Base-by-base conservation (phyloP, 1,140 invertebrate species). In the Archegozetes longisetosus region DNA sequence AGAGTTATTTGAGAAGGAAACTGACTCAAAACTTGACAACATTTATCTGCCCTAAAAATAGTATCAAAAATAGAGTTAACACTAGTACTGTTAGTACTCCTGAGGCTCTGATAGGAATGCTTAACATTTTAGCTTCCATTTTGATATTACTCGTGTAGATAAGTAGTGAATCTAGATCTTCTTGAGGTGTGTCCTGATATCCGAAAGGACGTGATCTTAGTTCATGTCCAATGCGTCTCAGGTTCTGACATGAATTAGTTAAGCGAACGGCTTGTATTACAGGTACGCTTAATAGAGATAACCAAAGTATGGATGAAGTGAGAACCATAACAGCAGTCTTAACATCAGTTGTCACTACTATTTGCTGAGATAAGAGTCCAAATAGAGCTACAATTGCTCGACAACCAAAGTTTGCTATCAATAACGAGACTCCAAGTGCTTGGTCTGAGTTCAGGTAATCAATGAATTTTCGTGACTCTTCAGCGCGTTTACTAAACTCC, bases 101-200 rank as follows among this genome's bases (percentile, higher is more conserved):
- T 1, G 62, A 57, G 24, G 54, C 22, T 28, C 51, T 22, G 2
- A 64, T 53, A 48, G 63, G 61, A 23, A 63, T 52, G 17, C 53
- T n/a, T 3, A 83, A 84, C 1, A 87, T 70, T 70, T 80, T 80
- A 1, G 84, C 84, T 59, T 78, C 78, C 70, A 87, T 80, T 66
- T 79, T 78, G 58, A 88, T 73, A 3, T 81, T 82, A 3, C 83
- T 82, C 2, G 84, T 80, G 68, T 83, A 87, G 27, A 85, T 70
- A n/a, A 88, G 73, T 62, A 86, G 78, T 1, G 83, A 80, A 66
- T 84, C 81, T 50, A 88, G 74, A 73, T 86, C 84, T 65, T 80
- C 76, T 48, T 78, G 77, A 1, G 83, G 76, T 26, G 83, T 83
- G 63, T 80, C 78, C 70, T 84, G 82, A 74, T 86, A 84, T 1